Percentiles rank a stretch among this genome's conserved stretches.
These are phyloP conservation scores for Protonibea diacanthus DNA, from an alignment of 2,797 vertebrate species.

Conservation along the genomic window DNA sequence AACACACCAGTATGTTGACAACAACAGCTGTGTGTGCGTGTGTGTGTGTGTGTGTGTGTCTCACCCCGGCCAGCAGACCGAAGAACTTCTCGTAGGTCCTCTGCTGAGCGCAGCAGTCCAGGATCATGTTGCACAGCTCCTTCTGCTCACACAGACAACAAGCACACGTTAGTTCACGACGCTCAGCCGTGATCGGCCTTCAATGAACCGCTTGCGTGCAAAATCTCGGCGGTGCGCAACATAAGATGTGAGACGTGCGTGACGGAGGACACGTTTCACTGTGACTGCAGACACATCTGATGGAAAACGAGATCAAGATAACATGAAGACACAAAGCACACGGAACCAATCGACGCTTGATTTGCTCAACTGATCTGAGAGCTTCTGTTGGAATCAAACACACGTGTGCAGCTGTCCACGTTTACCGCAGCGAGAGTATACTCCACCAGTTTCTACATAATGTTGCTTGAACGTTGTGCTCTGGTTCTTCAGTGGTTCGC, in stretches of 20 bases:
- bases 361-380: neutral
- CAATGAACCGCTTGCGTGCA: neutral
- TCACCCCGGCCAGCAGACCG: slow-evolving; percentile 96
- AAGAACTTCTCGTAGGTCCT: slow-evolving; percentile 99
- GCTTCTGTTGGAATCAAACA: neutral
- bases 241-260: no score
- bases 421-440: no score
- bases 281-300: neutral
- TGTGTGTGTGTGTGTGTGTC: slow-evolving; percentile 59
- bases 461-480: neutral
- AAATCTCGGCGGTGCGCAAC: neutral
- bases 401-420: no score
- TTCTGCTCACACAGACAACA: slow-evolving; percentile 86
- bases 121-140: slow-evolving; percentile 99
- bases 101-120: slow-evolving; percentile 99
- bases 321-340: neutral
- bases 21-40: neutral
- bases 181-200: neutral
- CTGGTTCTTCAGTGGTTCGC: neutral
- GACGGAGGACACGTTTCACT: neutral
- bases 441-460: no score
- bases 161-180: neutral
- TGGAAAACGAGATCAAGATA: neutral
- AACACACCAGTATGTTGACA: neutral
- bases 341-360: neutral